Percentiles rank a stretch among this genome's conserved stretches.
phyloP scores from a whole-genome alignment of 1,140 invertebrate genomes.

The Pseudomyrmex dendroicus region DNA sequence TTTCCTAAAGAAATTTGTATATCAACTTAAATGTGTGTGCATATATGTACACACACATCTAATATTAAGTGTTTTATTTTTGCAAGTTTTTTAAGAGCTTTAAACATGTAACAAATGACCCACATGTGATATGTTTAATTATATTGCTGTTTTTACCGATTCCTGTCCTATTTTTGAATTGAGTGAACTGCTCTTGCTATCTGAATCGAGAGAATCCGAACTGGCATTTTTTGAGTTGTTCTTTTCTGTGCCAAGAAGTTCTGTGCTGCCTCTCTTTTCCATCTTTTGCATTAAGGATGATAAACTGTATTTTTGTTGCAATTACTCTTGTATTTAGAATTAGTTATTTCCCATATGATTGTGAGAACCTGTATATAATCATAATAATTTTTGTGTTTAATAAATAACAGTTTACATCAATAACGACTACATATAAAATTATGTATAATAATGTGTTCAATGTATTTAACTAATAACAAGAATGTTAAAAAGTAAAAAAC shows the following conservation, averaged over 20 bases:
- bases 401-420: background rate
- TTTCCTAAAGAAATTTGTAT: slow-evolving; percentile 79
- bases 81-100: too few relatives aligned
- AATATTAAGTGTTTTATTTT: too few relatives aligned
- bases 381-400: too few relatives aligned
- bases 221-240: slow-evolving; percentile 88
- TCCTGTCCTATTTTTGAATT: slow-evolving; percentile 92
- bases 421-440: too few relatives aligned
- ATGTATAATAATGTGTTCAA: too few relatives aligned
- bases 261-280: slow-evolving; percentile 85
- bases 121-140: slow-evolving; percentile 24
- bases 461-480: too few relatives aligned
- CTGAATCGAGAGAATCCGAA: slow-evolving; percentile 91
- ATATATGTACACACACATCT: too few relatives aligned
- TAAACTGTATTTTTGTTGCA: slow-evolving; percentile 18
- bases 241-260: slow-evolving; percentile 85
- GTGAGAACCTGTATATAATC: slow-evolving; percentile 5
- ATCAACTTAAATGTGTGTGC: too few relatives aligned
- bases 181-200: slow-evolving; percentile 93
- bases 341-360: background rate
- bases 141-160: slow-evolving; percentile 86
- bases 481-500: too few relatives aligned
- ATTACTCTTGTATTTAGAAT: slow-evolving; percentile 24
- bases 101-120: too few relatives aligned
- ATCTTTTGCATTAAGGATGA: slow-evolving; percentile 72